These are phyloP conservation scores for Mallotus villosus DNA, from an alignment of 2,797 vertebrate species.

Conservation along the genomic window DNA sequence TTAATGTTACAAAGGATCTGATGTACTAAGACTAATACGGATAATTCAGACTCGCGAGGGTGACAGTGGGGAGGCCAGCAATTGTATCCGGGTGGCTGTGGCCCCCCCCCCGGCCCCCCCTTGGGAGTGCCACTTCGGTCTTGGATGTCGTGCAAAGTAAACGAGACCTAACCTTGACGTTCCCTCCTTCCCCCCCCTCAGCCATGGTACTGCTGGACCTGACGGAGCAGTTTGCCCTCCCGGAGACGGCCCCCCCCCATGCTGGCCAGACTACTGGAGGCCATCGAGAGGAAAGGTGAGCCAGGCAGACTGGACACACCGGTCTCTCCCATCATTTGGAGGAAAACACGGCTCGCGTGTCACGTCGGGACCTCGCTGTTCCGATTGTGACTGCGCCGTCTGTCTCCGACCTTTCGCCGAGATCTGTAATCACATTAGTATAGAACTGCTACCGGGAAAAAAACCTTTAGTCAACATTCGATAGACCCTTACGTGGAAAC, in stretches of 20 bases:
- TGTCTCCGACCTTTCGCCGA: background rate
- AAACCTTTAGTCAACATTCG: background rate
- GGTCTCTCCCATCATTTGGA: background rate
- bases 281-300: constrained; percentile 94
- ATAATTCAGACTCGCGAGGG: no score
- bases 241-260: constrained; percentile 86
- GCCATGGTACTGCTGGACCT: constrained; percentile 82
- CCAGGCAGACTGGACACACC: background rate
- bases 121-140: no score
- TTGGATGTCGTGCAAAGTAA: no score
- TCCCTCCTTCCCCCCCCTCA: constrained; percentile 35
- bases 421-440: background rate
- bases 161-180: background rate
- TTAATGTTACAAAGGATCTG: no score
- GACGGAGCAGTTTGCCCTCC: constrained; percentile 89
- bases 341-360: background rate
- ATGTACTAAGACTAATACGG: no score
- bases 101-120: no score
- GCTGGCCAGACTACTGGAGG: constrained; percentile 85
- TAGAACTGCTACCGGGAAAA: background rate
- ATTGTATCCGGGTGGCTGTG: no score
- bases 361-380: background rate
- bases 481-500: background rate
- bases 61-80: no score
- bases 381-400: background rate